These are phyloP conservation scores for Petroica traversi DNA, from an alignment of 2,113 vertebrate species.

Conservation along the genomic window DNA sequence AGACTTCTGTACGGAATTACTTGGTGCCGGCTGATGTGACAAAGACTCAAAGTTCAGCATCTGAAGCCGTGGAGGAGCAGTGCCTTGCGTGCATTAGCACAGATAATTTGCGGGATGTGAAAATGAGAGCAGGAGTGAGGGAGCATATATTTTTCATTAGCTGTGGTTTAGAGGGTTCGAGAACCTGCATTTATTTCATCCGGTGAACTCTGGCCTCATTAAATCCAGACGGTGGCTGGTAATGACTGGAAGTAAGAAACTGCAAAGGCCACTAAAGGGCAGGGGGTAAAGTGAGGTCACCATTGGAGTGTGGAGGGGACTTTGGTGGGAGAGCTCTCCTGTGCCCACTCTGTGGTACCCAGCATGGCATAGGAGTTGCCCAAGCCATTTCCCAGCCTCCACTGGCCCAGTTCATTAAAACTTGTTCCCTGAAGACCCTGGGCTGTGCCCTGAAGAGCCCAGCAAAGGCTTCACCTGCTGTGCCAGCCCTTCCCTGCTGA, in stretches of 20 bases:
- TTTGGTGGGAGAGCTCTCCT: background rate
- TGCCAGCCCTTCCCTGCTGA: background rate
- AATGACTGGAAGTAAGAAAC: constrained; percentile 58
- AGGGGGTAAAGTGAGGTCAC: background rate
- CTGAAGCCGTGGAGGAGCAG: constrained; percentile 65
- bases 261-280: background rate
- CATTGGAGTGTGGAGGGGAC: background rate
- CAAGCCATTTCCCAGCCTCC: background rate
- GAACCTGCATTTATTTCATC: constrained; percentile 58
- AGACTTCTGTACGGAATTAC: constrained; percentile 77
- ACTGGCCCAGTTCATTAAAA: background rate
- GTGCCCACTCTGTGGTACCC: background rate
- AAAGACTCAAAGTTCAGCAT: constrained; percentile 78
- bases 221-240: constrained; percentile 21
- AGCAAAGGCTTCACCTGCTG: background rate
- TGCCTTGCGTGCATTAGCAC: constrained; percentile 56
- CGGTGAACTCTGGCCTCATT: constrained; percentile 17
- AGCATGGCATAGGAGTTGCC: background rate
- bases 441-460: background rate
- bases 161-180: constrained; percentile 55
- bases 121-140: constrained; percentile 59
- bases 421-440: rapidly evolving
- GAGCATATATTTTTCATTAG: constrained; percentile 74
- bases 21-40: constrained; percentile 73
- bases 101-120: constrained; percentile 69